Conservation (phyloP, 2,113 vertebrate species). For the Gallinago undulata region DNA sequence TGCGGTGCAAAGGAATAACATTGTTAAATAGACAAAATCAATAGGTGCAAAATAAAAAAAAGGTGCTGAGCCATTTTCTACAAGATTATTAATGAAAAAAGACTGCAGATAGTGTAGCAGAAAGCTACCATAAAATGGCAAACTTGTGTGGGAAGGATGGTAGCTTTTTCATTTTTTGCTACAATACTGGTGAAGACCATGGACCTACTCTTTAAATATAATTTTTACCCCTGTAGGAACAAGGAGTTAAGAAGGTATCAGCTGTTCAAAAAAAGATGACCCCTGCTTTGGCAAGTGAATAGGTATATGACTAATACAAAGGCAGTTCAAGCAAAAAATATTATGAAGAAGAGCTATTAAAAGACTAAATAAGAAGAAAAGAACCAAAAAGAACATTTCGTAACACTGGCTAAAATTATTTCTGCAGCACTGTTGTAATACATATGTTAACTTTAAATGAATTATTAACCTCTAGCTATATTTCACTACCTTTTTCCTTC, state of each 20-base stretch:
- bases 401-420: background rate
- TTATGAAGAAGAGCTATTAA: background rate
- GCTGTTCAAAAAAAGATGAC: background rate
- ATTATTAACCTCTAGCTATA: background rate
- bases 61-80: background rate
- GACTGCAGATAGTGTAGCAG: background rate
- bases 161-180: background rate
- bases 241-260: background rate
- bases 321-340: background rate
- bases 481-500: background rate
- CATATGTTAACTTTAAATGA: background rate
- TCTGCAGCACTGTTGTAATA: background rate
- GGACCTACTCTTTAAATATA: background rate
- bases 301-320: background rate
- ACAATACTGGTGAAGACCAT: fast-evolving
- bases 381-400: background rate
- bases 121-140: background rate
- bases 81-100: background rate
- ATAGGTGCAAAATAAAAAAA: background rate
- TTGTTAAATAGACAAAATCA: background rate
- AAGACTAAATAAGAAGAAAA: background rate
- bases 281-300: background rate
- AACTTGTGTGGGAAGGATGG: background rate
- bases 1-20: background rate
- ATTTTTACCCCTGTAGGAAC: fast-evolving